Percentiles rank a stretch among this genome's conserved stretches.
Evolutionary conservation across 2,888 invertebrate species (phyloP).

Genomic region (Oxystoma pomonae): DNA sequence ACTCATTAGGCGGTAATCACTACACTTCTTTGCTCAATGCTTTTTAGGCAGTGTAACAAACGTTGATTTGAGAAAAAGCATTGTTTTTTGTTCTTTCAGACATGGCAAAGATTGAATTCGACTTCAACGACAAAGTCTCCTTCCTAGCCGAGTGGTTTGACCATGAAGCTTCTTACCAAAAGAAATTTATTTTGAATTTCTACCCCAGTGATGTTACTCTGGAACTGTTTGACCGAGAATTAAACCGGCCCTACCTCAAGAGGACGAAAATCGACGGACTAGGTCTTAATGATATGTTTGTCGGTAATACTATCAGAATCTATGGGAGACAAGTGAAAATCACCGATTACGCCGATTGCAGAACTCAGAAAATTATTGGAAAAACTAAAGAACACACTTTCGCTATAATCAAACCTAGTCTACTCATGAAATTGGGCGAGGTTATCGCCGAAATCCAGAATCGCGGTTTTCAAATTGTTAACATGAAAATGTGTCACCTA

Average conservation of each 20-base stretch:
- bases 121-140: constrained; percentile 53
- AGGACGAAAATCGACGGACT: constrained; percentile 66
- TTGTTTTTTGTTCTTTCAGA: too few relatives aligned
- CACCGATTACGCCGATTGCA: constrained; percentile 66
- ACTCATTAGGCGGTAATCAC: too few relatives aligned
- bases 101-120: constrained; percentile 43
- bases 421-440: constrained; percentile 51
- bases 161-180: constrained; percentile 66
- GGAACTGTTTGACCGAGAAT: constrained; percentile 58
- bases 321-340: constrained; percentile 72
- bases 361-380: constrained; percentile 61
- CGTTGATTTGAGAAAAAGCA: too few relatives aligned
- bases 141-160: constrained; percentile 88
- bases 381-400: constrained; percentile 67
- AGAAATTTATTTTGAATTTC: constrained; percentile 73
- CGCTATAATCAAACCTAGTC: constrained; percentile 67
- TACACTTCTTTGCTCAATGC: too few relatives aligned
- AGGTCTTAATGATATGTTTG: constrained; percentile 62
- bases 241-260: constrained; percentile 50
- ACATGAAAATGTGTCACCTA: constrained; percentile 67
- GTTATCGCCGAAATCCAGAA: constrained; percentile 63
- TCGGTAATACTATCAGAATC: constrained; percentile 59
- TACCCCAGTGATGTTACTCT: constrained; percentile 73
- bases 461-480: constrained; percentile 51
- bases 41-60: too few relatives aligned